Evolutionary conservation across 2,797 vertebrate species (phyloP).

Genomic region (Bradypodion pumilum): DNA sequence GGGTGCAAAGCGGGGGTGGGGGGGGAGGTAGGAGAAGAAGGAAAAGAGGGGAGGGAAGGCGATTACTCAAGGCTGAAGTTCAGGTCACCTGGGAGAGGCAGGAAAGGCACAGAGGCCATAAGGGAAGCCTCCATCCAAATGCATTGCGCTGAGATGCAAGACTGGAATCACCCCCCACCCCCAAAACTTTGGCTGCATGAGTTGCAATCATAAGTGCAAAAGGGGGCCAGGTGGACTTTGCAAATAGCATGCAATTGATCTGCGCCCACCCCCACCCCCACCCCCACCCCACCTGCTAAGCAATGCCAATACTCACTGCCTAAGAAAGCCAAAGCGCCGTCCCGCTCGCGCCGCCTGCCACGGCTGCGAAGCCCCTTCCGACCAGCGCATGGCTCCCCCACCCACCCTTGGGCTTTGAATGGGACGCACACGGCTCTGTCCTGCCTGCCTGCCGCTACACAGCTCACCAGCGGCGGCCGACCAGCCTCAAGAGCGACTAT

Average conservation of each 20-base stretch:
- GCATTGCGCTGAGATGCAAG: slow-evolving; percentile 32
- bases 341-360: background rate
- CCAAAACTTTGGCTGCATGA: slow-evolving; percentile 25
- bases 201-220: background rate
- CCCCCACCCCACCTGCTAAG: background rate
- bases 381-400: slow-evolving; percentile 30
- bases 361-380: slow-evolving; percentile 36
- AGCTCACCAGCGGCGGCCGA: slow-evolving; percentile 24
- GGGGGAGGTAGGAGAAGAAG: background rate
- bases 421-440: slow-evolving; percentile 15
- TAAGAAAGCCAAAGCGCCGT: background rate
- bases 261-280: background rate
- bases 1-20: slow-evolving; percentile 28
- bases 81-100: slow-evolving; percentile 50
- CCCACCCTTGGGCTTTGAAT: background rate
- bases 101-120: slow-evolving; percentile 48
- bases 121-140: slow-evolving; percentile 48
- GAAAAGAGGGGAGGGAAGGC: background rate
- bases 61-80: slow-evolving; percentile 44
- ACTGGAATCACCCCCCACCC: slow-evolving; percentile 40
- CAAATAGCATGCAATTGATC: background rate
- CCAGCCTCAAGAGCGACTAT: slow-evolving; percentile 10
- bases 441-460: background rate
- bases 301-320: slow-evolving; percentile 13
- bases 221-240: background rate